phyloP scores from a whole-genome alignment of 2,888 invertebrate genomes.

The Cataglyphis livida region DNA sequence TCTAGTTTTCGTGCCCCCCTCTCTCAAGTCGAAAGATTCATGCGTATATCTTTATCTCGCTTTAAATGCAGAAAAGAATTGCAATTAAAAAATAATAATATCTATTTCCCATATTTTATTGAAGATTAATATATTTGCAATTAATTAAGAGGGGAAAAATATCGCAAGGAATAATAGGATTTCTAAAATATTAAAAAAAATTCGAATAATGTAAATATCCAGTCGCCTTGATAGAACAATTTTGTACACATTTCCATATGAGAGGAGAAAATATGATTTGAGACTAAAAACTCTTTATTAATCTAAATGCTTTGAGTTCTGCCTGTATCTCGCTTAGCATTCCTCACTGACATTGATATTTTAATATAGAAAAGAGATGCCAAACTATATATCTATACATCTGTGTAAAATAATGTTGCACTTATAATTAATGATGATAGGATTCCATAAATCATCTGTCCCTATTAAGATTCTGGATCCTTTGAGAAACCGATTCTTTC shows the following conservation, averaged over 20 bases:
- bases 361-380: background rate
- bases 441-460: background rate
- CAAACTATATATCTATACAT: background rate
- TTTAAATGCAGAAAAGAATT: background rate
- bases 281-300: conserved; percentile 63
- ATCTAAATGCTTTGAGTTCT: conserved; percentile 69
- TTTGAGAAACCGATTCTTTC: background rate
- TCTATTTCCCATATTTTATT: background rate
- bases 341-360: conserved; percentile 16
- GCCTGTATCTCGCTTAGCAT: conserved; percentile 55
- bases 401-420: background rate
- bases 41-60: background rate
- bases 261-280: conserved; percentile 16
- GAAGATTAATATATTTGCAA: background rate
- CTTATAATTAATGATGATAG: background rate
- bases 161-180: background rate
- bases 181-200: conserved; percentile 6
- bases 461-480: background rate
- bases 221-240: conserved; percentile 18
- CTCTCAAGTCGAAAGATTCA: background rate
- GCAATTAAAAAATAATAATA: background rate
- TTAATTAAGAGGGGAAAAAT: background rate
- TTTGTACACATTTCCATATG: conserved; percentile 64
- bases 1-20: background rate
- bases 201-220: conserved; percentile 5